Evolutionary conservation across 1,140 invertebrate species (phyloP), one percentile per base, ranked within the genome.

Genomic region (Cydia splendana): DNA sequence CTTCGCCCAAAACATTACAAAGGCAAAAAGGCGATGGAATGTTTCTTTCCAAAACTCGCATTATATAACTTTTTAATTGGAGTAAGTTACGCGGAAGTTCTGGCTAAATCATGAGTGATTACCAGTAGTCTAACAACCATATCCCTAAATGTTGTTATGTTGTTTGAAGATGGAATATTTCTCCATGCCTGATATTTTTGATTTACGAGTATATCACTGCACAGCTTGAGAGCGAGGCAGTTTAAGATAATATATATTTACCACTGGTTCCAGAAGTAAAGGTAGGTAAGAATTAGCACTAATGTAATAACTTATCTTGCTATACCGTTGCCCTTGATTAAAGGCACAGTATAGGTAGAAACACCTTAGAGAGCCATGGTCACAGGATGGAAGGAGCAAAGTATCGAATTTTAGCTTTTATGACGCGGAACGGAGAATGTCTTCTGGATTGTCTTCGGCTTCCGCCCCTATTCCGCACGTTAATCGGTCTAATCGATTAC

Each of bases 401-500:
- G 15, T 18, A 18, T 18, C n/a, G 15, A 6, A 7, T 53, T 53
- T 53, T 53, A n/a, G 51, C 51, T 53, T 53, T 53, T 53, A 53
- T 53, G n/a, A 18, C 51, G 18, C 6, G 51, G 18, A 53, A 18
- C 51, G 4, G 51, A 53, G 15, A 15, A 53, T n/a, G 15, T 53
- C 15, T 53, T 53, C 51, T 53, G 15, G 6, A 18, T 53, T 53
- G 51, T 18, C 51, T 53, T 53, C 10, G 15, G 51, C 4, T 53
- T 53, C 13, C 51, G 51, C 51, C 15, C 18, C 51, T 7, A 53
- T 18, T 53, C n/a, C 51, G 6, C 51, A 53, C n/a, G 51, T 53
- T 53, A 53, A 53, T 53, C 51, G 51, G 51, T 18, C 13, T 53
- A 53, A 53, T 53, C 51, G 51, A 53, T 53, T 53, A 18, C 51